Base-by-base conservation (phyloP, 1,140 invertebrate genomes). In the Sminthurides bifidus region DNA sequence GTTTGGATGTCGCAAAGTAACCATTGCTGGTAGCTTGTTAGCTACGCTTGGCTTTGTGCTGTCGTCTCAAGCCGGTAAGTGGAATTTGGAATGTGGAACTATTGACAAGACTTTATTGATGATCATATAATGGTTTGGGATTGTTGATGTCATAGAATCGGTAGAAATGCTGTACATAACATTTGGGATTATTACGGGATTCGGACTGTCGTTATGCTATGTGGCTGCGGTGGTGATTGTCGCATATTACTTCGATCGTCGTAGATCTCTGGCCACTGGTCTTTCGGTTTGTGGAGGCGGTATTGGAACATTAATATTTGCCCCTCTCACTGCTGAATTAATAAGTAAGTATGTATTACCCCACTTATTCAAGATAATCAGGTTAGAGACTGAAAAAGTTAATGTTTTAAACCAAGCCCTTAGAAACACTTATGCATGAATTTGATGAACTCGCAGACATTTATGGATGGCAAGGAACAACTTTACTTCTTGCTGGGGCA, bases 211-310 rank as follows among this genome's bases (percentile, higher is more conserved):
- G 44, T 71, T 92, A 23, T 89, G 87, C 75, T 62, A 64, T 33
- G 87, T 93, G 1, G 84, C 89, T 1, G 85, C 86, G 0, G 85
- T 90, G 1, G 92, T 96, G 0, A 90, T 92, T 61, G 92, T 97
- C 2, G 90, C 92, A 1, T 93, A 92, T 68, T 97, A 95, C 69
- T 97, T 97, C 69, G 92, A 96, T 64, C 87, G 87, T 64, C 83
- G 80, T 66, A 73, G 92, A 46, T 92, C 90, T 0, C 78, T 96
- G 40, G 92, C 92, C 0, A 96, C 91, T 0, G 92, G 92, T 0
- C 75, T 96, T 23, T 86, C 90, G 0, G 89, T 93, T 1, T 92
- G 88, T 67, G 90, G 90, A 0, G 88, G 85, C 65, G 85, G 85
- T 6, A 85, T 87, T 38, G 84, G 91, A 1, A 93, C 90, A 0